Percentiles rank a stretch among this genome's conserved stretches.
phyloP scores from a whole-genome alignment of 2,797 vertebrate species.

The Taenioides sp. region DNA sequence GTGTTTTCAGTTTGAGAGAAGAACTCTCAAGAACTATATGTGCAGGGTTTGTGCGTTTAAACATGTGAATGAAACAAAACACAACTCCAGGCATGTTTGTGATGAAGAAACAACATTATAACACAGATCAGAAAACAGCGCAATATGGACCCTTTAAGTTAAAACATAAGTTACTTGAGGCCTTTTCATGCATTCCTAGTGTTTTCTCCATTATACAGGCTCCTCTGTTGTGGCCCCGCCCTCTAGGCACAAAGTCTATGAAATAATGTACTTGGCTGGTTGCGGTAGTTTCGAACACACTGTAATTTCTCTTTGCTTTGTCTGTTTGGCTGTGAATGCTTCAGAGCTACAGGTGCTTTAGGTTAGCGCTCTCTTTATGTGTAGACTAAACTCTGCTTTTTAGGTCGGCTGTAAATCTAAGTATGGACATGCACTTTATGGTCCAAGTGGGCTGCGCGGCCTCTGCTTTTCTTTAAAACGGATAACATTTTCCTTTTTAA shows the following conservation, averaged over 20 bases:
- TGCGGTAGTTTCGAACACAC: conserved; percentile 2
- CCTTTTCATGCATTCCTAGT: conserved; percentile 6
- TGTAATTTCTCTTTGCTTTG: neutral
- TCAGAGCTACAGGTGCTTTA: conserved; percentile 48
- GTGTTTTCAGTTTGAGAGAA: no score
- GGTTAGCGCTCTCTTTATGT: conserved; percentile 34
- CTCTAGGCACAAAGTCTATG: conserved; percentile 23
- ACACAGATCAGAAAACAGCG: no score
- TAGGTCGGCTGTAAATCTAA: conserved; percentile 41
- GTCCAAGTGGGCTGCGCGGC: conserved; percentile 27
- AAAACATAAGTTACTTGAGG: neutral
- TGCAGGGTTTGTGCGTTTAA: no score
- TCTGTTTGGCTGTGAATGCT: conserved; percentile 4
- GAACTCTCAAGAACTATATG: no score
- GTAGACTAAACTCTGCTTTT: conserved; percentile 29
- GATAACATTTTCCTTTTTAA: conserved; percentile 8
- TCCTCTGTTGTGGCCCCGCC: conserved; percentile 14
- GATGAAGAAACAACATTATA: no score
- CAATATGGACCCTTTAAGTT: neutral
- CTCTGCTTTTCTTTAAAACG: conserved; percentile 41
- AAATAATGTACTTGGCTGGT: conserved; percentile 2
- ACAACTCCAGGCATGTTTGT: no score
- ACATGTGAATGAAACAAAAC: no score
- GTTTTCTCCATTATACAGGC: conserved; percentile 14
- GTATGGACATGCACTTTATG: conserved; percentile 43